phyloP scores from a whole-genome alignment of 2,113 vertebrate species.

The Caracal caracal region DNA sequence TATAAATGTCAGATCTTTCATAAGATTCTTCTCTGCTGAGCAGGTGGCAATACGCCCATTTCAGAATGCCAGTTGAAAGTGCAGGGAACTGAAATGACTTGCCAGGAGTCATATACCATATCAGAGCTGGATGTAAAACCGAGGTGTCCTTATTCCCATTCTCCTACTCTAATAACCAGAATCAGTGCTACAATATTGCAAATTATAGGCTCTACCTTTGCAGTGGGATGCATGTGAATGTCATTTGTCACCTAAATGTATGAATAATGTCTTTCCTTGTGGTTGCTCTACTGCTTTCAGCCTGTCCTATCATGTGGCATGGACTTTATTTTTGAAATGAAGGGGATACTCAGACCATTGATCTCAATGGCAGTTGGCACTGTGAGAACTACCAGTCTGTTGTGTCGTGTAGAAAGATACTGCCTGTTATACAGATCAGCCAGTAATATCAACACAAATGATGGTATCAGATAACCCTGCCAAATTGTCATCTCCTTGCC shows the following conservation, averaged over 20 bases:
- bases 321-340: slow-evolving; percentile 70
- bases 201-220: neutral
- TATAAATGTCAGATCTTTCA: slow-evolving; percentile 60
- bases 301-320: slow-evolving; percentile 55
- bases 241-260: slow-evolving; percentile 42
- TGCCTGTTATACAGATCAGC: neutral
- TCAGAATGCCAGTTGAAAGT: slow-evolving; percentile 20
- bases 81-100: neutral
- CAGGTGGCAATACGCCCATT: slow-evolving; percentile 43
- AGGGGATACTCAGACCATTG: slow-evolving; percentile 61
- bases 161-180: neutral
- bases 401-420: neutral
- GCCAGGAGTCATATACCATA: neutral
- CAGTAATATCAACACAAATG: neutral
- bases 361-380: slow-evolving; percentile 59
- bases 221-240: neutral
- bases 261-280: slow-evolving; percentile 21
- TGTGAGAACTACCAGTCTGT: neutral
- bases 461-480: neutral
- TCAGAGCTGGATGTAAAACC: slow-evolving; percentile 34
- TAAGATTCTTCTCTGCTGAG: slow-evolving; percentile 24
- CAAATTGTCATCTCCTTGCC: neutral
- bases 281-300: neutral
- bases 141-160: slow-evolving; percentile 37
- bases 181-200: neutral